Evolutionary conservation across 2,113 vertebrate genomes (phyloP).

Genomic region (Symphodus melops): DNA sequence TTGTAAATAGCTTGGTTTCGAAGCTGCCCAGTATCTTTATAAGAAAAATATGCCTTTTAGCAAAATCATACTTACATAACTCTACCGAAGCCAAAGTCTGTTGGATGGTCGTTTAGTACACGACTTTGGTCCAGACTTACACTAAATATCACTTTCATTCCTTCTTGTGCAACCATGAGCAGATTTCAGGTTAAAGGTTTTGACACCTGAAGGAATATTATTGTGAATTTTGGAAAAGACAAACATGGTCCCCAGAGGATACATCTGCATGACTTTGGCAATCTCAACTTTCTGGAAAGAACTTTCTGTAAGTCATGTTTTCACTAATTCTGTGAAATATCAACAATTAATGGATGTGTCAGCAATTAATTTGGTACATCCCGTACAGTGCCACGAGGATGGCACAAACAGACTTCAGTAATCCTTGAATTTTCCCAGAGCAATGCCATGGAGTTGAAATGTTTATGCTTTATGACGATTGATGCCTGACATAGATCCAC

Average conservation of each 20-base stretch:
- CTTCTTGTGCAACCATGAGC: neutral
- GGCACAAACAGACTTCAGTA: neutral
- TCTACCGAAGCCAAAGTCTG: neutral
- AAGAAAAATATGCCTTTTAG: neutral
- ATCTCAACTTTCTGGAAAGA: neutral
- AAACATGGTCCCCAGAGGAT: neutral
- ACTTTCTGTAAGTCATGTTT: neutral
- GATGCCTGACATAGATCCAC: too few species aligned
- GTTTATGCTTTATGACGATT: neutral
- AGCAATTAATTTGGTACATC: neutral
- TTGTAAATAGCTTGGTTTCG: neutral
- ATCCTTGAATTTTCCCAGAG: neutral
- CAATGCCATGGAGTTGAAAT: too few species aligned
- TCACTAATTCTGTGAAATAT: neutral
- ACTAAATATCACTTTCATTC: neutral
- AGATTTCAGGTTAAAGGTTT: neutral
- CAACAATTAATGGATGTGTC: neutral
- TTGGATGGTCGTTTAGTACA: neutral
- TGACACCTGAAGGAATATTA: neutral
- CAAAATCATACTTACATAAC: neutral
- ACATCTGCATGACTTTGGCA: neutral
- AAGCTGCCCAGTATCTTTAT: neutral
- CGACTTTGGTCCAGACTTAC: neutral
- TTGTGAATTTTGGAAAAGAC: neutral
- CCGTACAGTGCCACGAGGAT: neutral